phyloP scores from a whole-genome alignment of 2,113 vertebrate genomes.

The Tragulus kanchil region DNA sequence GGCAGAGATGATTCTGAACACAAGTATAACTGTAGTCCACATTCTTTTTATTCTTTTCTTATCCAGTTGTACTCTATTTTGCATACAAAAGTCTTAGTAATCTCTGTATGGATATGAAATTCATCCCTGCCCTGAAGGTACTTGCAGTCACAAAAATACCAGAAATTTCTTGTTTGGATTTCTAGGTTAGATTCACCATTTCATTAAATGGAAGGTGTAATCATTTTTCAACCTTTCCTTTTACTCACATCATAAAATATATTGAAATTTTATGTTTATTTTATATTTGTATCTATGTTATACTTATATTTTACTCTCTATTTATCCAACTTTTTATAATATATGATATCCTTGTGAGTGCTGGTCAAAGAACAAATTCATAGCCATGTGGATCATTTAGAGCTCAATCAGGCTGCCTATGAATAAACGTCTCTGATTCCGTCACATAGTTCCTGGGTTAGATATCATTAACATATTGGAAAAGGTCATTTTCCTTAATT shows the following conservation, averaged over 20 bases:
- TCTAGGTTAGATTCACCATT: background rate
- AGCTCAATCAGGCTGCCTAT: background rate
- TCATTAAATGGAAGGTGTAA: background rate
- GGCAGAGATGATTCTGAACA: background rate
- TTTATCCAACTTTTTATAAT: background rate
- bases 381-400: rapidly evolving
- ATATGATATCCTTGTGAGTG: background rate
- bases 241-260: too few relatives aligned
- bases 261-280: background rate
- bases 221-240: background rate
- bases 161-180: background rate
- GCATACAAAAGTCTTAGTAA: background rate
- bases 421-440: background rate
- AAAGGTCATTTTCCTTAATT: background rate
- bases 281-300: background rate
- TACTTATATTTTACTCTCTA: background rate
- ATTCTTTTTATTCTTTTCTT: background rate
- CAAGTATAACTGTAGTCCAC: background rate
- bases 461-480: background rate
- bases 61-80: background rate
- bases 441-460: background rate
- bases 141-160: background rate
- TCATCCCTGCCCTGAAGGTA: background rate
- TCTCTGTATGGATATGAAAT: background rate
- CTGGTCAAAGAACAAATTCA: background rate